Evolutionary conservation across 1,140 invertebrate species (phyloP).

Genomic region (Sinella curviseta): DNA sequence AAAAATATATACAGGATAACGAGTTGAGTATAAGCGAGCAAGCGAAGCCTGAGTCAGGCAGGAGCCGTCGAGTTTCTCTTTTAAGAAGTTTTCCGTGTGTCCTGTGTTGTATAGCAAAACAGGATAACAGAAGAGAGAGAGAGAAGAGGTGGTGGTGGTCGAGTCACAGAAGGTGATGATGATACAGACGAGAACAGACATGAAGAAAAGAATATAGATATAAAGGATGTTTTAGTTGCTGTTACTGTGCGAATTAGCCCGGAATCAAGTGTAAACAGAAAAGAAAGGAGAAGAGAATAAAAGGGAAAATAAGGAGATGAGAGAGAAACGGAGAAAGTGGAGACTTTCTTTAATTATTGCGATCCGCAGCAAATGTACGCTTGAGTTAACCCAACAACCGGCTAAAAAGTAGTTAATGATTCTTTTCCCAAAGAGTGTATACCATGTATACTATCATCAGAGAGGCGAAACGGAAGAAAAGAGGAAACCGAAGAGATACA

Average conservation of each 20-base stretch:
- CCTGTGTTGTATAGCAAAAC: background rate
- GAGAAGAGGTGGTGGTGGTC: background rate
- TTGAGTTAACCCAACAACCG: slow-evolving; percentile 43
- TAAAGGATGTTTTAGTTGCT: background rate
- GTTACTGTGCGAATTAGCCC: slow-evolving; percentile 1
- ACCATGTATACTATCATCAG: no score
- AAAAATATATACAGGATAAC: background rate
- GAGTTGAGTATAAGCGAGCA: no score
- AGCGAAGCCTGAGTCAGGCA: background rate
- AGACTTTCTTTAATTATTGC: slow-evolving; percentile 44
- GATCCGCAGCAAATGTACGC: slow-evolving; percentile 30
- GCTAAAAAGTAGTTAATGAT: slow-evolving; percentile 49
- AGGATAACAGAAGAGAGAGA: background rate
- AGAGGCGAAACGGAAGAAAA: background rate
- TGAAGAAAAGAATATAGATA: background rate
- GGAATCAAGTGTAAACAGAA: slow-evolving; percentile 28
- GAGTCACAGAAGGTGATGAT: no score
- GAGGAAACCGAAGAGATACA: background rate
- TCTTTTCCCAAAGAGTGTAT: slow-evolving; percentile 31
- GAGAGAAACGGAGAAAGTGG: slow-evolving; percentile 27
- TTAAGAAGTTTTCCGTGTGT: slow-evolving; percentile 5
- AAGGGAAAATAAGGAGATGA: slow-evolving; percentile 28
- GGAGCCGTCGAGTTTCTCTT: background rate
- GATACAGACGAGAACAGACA: background rate
- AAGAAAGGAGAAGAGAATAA: slow-evolving; percentile 24